These are phyloP conservation scores for Blennius ocellaris DNA, from an alignment of 2,113 vertebrate genomes.

Conservation along the genomic window DNA sequence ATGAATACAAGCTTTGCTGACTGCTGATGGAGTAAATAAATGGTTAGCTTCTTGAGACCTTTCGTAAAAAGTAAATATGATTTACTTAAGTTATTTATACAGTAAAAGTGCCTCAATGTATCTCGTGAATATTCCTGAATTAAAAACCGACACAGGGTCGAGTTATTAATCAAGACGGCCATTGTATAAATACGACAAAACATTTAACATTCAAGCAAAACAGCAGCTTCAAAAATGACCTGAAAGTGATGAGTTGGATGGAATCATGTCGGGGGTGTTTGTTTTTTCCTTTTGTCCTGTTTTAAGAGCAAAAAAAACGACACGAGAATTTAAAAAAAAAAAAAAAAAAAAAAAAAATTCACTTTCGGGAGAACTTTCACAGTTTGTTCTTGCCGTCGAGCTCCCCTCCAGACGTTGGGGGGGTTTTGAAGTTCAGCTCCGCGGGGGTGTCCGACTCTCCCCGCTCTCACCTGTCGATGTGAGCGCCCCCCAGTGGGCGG, in stretches of 20 bases:
- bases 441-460: neutral
- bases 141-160: neutral
- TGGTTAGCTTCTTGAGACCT: too few species aligned
- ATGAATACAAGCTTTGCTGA: neutral
- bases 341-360: too few species aligned
- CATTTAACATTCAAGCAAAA: neutral
- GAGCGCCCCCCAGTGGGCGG: slow-evolving; percentile 85
- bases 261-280: neutral
- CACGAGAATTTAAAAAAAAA: too few species aligned
- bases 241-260: neutral
- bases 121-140: too few species aligned
- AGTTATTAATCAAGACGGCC: neutral
- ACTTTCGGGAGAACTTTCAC: too few species aligned
- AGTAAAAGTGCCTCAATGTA: too few species aligned
- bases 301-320: neutral
- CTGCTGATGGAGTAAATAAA: too few species aligned
- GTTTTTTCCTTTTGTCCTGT: neutral
- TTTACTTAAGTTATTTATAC: too few species aligned
- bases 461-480: slow-evolving; percentile 80
- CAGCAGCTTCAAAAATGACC: neutral
- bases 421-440: neutral
- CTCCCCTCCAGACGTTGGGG: too few species aligned
- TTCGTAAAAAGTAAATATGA: too few species aligned
- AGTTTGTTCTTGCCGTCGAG: too few species aligned
- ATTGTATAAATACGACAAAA: neutral